A percentile compares a stretch with the other conserved stretches of the same genome.
Conservation (phyloP, 2,888 invertebrate species). For the Cantharis flavilabris region DNA sequence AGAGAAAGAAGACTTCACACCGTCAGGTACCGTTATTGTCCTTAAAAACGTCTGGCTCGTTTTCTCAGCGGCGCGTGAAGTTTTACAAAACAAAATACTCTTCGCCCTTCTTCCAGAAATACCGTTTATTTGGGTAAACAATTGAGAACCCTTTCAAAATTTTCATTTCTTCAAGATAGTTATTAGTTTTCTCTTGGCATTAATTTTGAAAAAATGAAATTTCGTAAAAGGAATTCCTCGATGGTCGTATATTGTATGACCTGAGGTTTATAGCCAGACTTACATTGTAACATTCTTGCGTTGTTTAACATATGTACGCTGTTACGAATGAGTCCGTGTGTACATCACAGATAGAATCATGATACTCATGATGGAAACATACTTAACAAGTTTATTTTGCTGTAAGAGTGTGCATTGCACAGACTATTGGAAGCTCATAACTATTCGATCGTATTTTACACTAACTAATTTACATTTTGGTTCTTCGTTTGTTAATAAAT, state of each 20-base stretch:
- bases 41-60: neutral
- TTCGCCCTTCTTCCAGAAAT: neutral
- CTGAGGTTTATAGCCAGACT: constrained; percentile 38
- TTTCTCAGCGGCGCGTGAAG: neutral
- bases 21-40: neutral
- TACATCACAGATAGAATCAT: constrained; percentile 50
- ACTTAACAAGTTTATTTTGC: constrained; percentile 23
- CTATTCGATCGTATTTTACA: neutral
- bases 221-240: neutral
- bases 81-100: neutral
- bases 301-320: constrained; percentile 58
- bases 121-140: neutral
- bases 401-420: constrained; percentile 10
- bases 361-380: constrained; percentile 37
- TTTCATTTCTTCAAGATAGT: neutral
- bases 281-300: constrained; percentile 55
- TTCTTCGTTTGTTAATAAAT: neutral
- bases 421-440: constrained; percentile 24
- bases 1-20: neutral
- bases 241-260: constrained; percentile 3
- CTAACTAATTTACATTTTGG: constrained; percentile 1
- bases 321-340: constrained; percentile 52
- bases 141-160: neutral
- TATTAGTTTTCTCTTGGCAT: neutral
- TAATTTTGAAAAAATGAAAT: neutral